These are phyloP conservation scores for Melanchra persicariae DNA, from an alignment of 2,888 invertebrate genomes.

Conservation along the genomic window DNA sequence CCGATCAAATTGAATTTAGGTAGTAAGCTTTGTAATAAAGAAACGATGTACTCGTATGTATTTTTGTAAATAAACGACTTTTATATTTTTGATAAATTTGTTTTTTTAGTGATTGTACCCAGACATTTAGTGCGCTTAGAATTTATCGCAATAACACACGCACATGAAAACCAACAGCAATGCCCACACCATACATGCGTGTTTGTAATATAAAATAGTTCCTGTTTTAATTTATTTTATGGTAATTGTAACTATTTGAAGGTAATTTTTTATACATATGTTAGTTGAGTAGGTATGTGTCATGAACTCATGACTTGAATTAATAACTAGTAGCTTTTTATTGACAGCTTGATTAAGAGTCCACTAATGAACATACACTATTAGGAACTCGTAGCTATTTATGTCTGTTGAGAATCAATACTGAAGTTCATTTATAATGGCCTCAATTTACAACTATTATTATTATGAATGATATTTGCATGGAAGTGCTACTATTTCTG, in stretches of 20 bases:
- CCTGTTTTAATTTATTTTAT: conserved; percentile 26
- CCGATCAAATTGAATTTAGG: conserved; percentile 36
- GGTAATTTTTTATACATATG: neutral
- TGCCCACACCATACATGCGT: conserved; percentile 2
- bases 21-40: conserved; percentile 34
- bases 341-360: too few relatives aligned
- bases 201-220: conserved; percentile 25
- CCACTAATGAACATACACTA: too few relatives aligned
- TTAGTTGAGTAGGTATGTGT: neutral
- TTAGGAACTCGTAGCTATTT: too few relatives aligned
- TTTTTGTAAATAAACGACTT: conserved; percentile 43
- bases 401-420: too few relatives aligned
- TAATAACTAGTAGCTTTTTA: neutral
- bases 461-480: too few relatives aligned
- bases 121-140: conserved; percentile 8
- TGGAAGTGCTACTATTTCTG: neutral
- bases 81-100: conserved; percentile 18
- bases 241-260: neutral
- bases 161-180: conserved; percentile 5
- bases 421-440: too few relatives aligned
- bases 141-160: conserved; percentile 9
- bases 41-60: conserved; percentile 36
- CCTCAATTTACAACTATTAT: too few relatives aligned
- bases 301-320: neutral
- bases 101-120: conserved; percentile 13